These are phyloP conservation scores for Channa argus DNA, from an alignment of 2,113 vertebrate species.

Conservation along the genomic window DNA sequence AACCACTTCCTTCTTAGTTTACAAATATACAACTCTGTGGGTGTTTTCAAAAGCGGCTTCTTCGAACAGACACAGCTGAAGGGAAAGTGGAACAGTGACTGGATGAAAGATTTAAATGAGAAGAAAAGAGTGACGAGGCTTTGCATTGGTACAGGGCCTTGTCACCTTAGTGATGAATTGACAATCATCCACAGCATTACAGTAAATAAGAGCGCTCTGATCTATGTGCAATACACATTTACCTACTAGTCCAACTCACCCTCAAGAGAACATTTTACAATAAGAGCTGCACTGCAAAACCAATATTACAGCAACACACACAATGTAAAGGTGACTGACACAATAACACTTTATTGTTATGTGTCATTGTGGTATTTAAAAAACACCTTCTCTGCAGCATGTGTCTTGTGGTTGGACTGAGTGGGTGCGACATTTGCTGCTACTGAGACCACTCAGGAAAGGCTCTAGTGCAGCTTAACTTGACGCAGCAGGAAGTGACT, in stretches of 20 bases:
- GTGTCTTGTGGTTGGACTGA: slow-evolving; percentile 20
- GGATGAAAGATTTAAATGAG: not conserved
- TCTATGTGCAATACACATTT: not conserved
- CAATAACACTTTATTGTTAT: not conserved
- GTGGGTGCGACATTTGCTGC: slow-evolving; percentile 8
- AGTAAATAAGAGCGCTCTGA: not conserved
- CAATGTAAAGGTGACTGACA: not conserved
- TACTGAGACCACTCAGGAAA: slow-evolving; percentile 47
- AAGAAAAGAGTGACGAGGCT: not conserved
- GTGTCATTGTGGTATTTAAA: not conserved
- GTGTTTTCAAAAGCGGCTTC: slow-evolving; percentile 69
- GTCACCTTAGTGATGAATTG: slow-evolving; percentile 1
- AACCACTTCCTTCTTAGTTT: slow-evolving; percentile 77
- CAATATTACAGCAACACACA: not conserved
- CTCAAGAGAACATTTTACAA: no score
- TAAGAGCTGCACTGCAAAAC: not conserved
- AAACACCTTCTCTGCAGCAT: not conserved
- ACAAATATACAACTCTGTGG: slow-evolving; percentile 72
- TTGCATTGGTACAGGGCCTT: not conserved
- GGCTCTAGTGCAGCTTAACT: not conserved
- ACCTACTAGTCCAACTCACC: no score
- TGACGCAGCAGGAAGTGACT: slow-evolving; percentile 25
- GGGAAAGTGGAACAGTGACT: slow-evolving; percentile 48
- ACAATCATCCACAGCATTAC: not conserved
- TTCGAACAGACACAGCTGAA: slow-evolving; percentile 64